phyloP scores from a whole-genome alignment of 2,113 vertebrate genomes.

The Casuarius casuarius region DNA sequence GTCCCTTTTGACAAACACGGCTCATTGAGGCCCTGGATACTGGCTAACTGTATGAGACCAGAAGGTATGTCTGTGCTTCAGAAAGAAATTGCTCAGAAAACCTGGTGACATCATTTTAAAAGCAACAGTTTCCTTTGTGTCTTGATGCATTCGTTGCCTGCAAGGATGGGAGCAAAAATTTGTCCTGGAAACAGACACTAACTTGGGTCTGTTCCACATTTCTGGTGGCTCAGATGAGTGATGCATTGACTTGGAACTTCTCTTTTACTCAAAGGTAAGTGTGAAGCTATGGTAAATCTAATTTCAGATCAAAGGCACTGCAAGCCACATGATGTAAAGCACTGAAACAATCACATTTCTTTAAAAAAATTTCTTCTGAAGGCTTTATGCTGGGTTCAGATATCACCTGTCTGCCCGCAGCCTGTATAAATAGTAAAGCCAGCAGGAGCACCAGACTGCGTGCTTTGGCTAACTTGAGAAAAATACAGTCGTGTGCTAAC shows the following conservation, averaged over 20 bases:
- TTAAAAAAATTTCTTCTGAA: background rate
- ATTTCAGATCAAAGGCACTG: slow-evolving; percentile 38
- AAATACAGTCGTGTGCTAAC: background rate
- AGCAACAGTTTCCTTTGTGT: background rate
- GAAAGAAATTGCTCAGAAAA: background rate
- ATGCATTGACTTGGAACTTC: background rate
- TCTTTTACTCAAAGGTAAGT: background rate
- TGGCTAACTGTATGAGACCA: background rate
- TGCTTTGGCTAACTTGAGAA: slow-evolving; percentile 3
- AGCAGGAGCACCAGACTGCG: background rate
- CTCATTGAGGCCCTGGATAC: background rate
- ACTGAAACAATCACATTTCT: background rate
- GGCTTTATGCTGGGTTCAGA: slow-evolving; percentile 15
- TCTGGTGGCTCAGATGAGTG: background rate
- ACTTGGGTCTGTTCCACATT: background rate
- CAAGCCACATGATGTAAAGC: slow-evolving; percentile 13
- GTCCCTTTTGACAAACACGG: background rate
- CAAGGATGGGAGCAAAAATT: background rate
- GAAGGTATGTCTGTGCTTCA: background rate
- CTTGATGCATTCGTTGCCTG: background rate
- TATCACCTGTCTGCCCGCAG: slow-evolving; percentile 51
- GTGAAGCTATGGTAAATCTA: slow-evolving; percentile 7
- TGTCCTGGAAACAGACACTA: background rate
- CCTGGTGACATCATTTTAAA: background rate
- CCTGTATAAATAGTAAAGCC: slow-evolving; percentile 31